Evolutionary conservation across 1,140 invertebrate species (phyloP).

Genomic region (Meteorus sp.): DNA sequence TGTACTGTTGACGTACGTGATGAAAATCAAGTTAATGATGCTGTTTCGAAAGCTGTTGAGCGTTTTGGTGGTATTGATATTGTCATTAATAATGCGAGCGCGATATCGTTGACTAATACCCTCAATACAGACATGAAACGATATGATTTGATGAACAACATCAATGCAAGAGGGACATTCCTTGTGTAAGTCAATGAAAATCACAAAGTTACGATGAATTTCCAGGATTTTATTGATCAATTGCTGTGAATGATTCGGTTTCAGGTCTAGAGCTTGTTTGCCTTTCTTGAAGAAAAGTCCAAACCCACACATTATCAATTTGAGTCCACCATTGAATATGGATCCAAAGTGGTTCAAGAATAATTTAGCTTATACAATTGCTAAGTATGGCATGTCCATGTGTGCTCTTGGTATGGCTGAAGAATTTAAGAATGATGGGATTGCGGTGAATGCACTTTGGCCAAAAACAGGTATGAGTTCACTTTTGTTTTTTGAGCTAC

Average conservation of each 20-base stretch:
- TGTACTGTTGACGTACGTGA: conserved; percentile 93
- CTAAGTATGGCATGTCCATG: conserved; percentile 99
- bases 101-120: conserved; percentile 90
- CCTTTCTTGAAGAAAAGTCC: conserved; percentile 86
- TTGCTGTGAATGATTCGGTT: conserved; percentile 29
- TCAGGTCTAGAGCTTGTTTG: conserved; percentile 88
- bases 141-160: conserved; percentile 92
- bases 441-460: conserved; percentile 98
- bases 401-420: conserved; percentile 95
- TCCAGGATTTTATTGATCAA: no score
- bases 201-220: no score
- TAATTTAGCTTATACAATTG: conserved; percentile 97
- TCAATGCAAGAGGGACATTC: conserved; percentile 92
- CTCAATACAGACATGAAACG: conserved; percentile 90
- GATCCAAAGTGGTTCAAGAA: conserved; percentile 88
- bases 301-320: conserved; percentile 95
- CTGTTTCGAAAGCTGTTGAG: conserved; percentile 84
- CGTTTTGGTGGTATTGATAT: conserved; percentile 98
- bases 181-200: conserved; percentile 86
- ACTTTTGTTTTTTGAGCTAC: not conserved
- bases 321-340: conserved; percentile 93
- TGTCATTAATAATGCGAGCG: conserved; percentile 94
- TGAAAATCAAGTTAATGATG: conserved; percentile 78
- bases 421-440: conserved; percentile 80
- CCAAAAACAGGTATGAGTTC: conserved; percentile 79